A percentile compares a stretch with the other conserved stretches of the same genome.
Evolutionary conservation across 2,888 invertebrate genomes (phyloP).

Genomic region (Orthosia gothica): DNA sequence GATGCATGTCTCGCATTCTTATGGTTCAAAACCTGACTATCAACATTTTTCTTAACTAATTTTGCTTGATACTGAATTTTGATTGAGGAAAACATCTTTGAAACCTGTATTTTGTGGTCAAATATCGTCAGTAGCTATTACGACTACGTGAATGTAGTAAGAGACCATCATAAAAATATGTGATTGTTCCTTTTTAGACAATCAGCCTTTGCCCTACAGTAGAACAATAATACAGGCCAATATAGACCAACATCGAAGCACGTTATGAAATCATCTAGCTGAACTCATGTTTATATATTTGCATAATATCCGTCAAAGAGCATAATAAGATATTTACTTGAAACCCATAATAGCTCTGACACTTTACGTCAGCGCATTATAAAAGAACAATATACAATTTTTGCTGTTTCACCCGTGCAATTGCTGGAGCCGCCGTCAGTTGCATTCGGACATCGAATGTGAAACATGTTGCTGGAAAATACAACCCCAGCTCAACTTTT

Average conservation of each 20-base stretch:
- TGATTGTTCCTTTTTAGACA: not conserved
- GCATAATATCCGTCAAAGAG: not conserved
- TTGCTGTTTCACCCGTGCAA: not conserved
- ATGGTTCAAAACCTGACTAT: not conserved
- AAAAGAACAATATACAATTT: not conserved
- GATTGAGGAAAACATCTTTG: slow-evolving; percentile 14
- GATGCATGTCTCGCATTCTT: not conserved
- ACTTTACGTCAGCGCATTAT: slow-evolving; percentile 4
- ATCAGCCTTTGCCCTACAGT: not conserved
- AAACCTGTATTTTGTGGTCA: slow-evolving; percentile 5
- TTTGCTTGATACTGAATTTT: not conserved
- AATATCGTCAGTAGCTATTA: not conserved
- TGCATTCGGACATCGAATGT: not conserved
- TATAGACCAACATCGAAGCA: no score
- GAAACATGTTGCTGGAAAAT: not conserved
- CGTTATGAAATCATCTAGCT: not conserved
- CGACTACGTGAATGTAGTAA: no score
- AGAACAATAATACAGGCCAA: not conserved
- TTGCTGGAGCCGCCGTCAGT: not conserved
- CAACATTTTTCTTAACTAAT: not conserved
- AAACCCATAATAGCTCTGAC: not conserved
- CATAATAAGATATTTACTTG: slow-evolving; percentile 23
- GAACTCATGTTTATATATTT: slow-evolving; percentile 18
- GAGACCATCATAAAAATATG: no score
- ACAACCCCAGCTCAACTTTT: no score